A percentile compares a stretch with the other conserved stretches of the same genome.
phyloP scores from a whole-genome alignment of 92 coral and sea anemone species.

The Paragorgia papillata region DNA sequence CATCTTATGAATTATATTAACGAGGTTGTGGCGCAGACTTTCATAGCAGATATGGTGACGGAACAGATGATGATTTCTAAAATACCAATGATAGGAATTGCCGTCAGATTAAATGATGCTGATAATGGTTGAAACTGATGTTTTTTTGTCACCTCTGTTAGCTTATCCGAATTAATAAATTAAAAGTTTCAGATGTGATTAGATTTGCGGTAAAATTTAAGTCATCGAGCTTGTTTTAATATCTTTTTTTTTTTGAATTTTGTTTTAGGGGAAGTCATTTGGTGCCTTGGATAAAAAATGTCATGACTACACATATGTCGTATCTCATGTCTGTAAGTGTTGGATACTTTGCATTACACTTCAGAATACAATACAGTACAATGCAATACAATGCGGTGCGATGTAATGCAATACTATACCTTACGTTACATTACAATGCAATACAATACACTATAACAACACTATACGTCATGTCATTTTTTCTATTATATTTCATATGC shows the following conservation, averaged over 20 bases:
- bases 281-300: slow-evolving; percentile 75
- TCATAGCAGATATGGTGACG: not conserved
- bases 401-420: no score
- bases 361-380: not conserved
- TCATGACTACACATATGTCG: slow-evolving; percentile 82
- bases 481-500: no score
- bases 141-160: slow-evolving; percentile 7
- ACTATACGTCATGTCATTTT: no score
- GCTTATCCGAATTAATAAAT: not conserved
- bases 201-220: no score
- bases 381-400: not conserved
- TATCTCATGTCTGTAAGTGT: slow-evolving; percentile 95
- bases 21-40: no score
- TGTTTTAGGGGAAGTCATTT: slow-evolving; percentile 69
- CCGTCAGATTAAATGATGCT: slow-evolving; percentile 38
- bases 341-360: no score
- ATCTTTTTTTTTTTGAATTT: not conserved
- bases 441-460: no score
- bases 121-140: slow-evolving; percentile 26
- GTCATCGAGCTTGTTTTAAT: no score
- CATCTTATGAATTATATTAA: no score
- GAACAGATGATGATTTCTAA: slow-evolving; percentile 21
- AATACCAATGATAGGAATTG: slow-evolving; percentile 46
- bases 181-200: no score
- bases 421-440: no score